phyloP scores from a whole-genome alignment of 92 coral and sea anemone genomes.

The Heteractis magnifica region DNA sequence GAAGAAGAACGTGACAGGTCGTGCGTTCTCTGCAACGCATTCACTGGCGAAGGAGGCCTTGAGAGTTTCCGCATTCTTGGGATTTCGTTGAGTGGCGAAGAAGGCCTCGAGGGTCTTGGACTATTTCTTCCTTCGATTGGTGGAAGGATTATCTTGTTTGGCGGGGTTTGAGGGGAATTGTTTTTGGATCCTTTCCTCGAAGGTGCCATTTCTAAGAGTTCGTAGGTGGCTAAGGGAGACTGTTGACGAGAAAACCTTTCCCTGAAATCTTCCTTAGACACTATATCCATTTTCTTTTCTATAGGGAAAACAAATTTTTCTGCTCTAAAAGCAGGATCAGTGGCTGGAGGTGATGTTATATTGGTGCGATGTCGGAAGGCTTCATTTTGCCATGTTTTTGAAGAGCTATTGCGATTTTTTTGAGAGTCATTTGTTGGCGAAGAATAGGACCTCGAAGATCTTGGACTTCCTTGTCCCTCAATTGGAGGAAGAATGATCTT shows the following conservation, averaged over 20 bases:
- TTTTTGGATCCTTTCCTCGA: background rate
- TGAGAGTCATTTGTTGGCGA: slow-evolving; percentile 1
- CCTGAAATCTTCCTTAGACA: background rate
- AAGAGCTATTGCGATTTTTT: background rate
- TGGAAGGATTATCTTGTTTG: slow-evolving; percentile 3
- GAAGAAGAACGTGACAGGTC: background rate
- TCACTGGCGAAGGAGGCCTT: background rate
- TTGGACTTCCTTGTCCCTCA: background rate
- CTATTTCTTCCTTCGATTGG: background rate
- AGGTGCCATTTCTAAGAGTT: background rate
- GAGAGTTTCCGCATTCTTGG: background rate
- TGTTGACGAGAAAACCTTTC: background rate
- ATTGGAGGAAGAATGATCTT: slow-evolving; percentile 6
- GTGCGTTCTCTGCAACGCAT: background rate
- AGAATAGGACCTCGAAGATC: background rate
- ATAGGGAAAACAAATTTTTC: background rate
- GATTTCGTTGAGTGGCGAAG: background rate
- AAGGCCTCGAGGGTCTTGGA: background rate
- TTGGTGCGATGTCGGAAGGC: background rate
- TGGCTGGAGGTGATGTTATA: background rate
- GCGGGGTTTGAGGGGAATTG: slow-evolving; percentile 1
- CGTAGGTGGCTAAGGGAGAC: background rate
- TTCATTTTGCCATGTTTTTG: background rate
- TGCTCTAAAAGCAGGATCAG: background rate
- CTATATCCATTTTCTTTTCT: background rate